Evolutionary conservation across 2,113 vertebrate species (phyloP).

Genomic region (Noctilio leporinus): DNA sequence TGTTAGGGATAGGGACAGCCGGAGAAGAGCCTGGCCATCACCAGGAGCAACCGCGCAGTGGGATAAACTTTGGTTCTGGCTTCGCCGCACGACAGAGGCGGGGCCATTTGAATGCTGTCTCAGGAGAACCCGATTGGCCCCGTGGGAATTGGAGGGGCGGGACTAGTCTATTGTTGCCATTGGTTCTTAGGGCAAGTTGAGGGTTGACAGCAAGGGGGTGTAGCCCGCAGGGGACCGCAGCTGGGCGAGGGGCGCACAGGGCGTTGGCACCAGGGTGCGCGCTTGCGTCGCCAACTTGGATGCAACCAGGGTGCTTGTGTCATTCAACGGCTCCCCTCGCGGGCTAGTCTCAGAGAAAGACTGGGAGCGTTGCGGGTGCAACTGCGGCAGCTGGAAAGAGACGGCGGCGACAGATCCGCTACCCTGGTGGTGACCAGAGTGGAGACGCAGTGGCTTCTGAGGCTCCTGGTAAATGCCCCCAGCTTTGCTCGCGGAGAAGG

Average conservation of each 20-base stretch:
- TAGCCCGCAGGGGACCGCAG: neutral
- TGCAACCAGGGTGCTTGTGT: neutral
- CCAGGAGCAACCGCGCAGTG: neutral
- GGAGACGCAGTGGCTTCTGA: slow-evolving; percentile 6
- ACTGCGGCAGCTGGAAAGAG: neutral
- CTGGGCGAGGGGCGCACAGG: neutral
- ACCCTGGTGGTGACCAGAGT: neutral
- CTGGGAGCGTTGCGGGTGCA: neutral
- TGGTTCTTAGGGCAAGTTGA: slow-evolving; percentile 22
- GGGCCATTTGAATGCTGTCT: slow-evolving; percentile 7
- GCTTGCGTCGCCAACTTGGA: slow-evolving; percentile 24
- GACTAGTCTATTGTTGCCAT: slow-evolving; percentile 41
- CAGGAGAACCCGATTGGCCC: slow-evolving; percentile 35
- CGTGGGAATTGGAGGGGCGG: slow-evolving; percentile 17
- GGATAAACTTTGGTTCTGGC: neutral
- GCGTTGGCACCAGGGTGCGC: slow-evolving; percentile 22
- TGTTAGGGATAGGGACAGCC: neutral
- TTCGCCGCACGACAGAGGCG: slow-evolving; percentile 22
- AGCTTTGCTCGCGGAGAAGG: neutral
- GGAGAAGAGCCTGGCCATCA: neutral
- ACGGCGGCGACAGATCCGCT: neutral
- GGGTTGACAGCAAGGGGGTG: slow-evolving; percentile 26
- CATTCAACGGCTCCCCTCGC: slow-evolving; percentile 50
- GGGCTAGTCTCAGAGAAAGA: neutral
- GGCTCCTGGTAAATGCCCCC: slow-evolving; percentile 39